Conservation (phyloP, 1,140 invertebrate species). For the Aphelenchoides besseyi region DNA sequence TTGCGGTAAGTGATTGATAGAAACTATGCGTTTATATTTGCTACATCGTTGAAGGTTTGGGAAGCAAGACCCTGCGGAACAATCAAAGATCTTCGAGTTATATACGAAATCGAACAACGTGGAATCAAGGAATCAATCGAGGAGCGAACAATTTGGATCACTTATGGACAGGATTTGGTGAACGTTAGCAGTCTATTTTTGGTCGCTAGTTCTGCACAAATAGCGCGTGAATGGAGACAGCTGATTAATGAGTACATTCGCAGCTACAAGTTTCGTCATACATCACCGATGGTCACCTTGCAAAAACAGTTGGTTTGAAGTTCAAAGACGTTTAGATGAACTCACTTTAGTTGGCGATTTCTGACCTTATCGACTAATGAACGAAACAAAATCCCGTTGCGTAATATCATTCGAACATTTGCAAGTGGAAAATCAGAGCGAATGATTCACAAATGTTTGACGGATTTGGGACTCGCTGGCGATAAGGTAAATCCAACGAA, state of each 20-base stretch:
- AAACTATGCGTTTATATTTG: neutral
- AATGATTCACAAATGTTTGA: conserved; percentile 90
- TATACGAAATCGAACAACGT: conserved; percentile 71
- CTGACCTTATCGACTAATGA: conserved; percentile 85
- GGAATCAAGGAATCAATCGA: conserved; percentile 75
- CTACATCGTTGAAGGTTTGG: conserved; percentile 44
- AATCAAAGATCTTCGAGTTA: conserved; percentile 77
- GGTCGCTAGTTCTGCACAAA: conserved; percentile 83
- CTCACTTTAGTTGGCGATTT: conserved; percentile 83
- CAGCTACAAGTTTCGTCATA: conserved; percentile 84
- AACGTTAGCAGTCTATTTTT: conserved; percentile 97
- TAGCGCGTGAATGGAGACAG: conserved; percentile 88
- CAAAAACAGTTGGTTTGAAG: conserved; percentile 91
- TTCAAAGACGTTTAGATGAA: neutral
- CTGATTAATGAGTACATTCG: conserved; percentile 83
- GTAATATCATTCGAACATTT: conserved; percentile 92
- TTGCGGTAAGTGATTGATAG: conserved; percentile 40
- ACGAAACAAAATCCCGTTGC: conserved; percentile 90
- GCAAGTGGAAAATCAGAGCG: conserved; percentile 93
- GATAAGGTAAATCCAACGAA: conserved; percentile 74
- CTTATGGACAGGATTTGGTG: conserved; percentile 96
- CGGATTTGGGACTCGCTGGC: conserved; percentile 84
- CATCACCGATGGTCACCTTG: conserved; percentile 86
- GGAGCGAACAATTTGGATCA: conserved; percentile 92
- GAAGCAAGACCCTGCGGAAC: conserved; percentile 49